Evolutionary conservation across 1,140 invertebrate species (phyloP).

Genomic region (Diorhabda carinulata): DNA sequence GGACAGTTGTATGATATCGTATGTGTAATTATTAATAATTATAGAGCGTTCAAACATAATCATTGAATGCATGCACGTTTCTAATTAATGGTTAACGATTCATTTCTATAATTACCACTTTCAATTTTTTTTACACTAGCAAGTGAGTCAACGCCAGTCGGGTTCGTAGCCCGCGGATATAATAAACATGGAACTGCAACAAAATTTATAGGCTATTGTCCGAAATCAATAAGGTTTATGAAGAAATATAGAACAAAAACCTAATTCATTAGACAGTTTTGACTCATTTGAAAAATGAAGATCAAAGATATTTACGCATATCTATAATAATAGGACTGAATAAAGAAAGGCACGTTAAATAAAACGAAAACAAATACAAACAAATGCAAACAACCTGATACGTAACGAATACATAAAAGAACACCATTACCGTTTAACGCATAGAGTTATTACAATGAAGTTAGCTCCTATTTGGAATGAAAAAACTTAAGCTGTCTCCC

Average conservation of each 20-base stretch:
- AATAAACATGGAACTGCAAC: not conserved
- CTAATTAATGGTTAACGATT: conserved; percentile 13
- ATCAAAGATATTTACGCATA: too few species aligned
- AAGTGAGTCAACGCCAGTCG: not conserved
- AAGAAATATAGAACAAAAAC: too few species aligned
- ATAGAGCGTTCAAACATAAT: conserved; percentile 13
- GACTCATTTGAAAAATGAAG: too few species aligned
- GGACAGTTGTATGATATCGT: conserved; percentile 19
- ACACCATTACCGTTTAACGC: not conserved
- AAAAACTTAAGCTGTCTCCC: not conserved
- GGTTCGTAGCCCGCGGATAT: not conserved
- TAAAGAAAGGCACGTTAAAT: too few species aligned
- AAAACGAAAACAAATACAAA: too few species aligned
- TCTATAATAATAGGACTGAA: too few species aligned
- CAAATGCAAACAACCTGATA: too few species aligned
- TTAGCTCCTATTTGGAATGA: not conserved
- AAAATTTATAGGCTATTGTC: too few species aligned
- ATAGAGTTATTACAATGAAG: not conserved
- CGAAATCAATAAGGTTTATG: too few species aligned
- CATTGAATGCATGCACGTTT: conserved; percentile 16
- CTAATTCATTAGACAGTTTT: too few species aligned
- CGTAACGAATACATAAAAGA: not conserved
- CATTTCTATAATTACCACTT: conserved; percentile 10
- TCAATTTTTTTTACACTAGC: not conserved
- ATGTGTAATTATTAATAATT: conserved; percentile 19